Conservation (phyloP, 2,888 invertebrate genomes). For the Prenolepis imparis region DNA sequence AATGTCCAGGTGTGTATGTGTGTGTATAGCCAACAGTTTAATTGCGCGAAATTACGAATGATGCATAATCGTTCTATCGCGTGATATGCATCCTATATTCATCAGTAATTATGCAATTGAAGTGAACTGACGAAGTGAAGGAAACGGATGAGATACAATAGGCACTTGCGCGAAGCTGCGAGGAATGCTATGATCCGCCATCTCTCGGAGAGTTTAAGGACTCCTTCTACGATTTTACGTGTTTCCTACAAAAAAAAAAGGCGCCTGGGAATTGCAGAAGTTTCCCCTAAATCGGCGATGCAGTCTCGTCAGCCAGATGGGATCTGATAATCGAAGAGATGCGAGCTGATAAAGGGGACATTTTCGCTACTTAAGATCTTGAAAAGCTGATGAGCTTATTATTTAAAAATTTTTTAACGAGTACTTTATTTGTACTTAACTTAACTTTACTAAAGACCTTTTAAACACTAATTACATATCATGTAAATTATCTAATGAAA, state of each 20-base stretch:
- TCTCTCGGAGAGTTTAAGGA: slow-evolving; percentile 82
- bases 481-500: neutral
- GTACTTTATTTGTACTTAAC: neutral
- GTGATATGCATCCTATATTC: neutral
- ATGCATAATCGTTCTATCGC: neutral
- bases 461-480: neutral
- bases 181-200: slow-evolving; percentile 79
- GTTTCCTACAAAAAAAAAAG: slow-evolving; percentile 81
- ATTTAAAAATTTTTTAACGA: neutral
- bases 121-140: neutral
- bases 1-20: neutral
- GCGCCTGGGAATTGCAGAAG: slow-evolving; percentile 61
- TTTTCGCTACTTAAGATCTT: neutral
- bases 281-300: slow-evolving; percentile 50
- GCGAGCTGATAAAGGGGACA: neutral
- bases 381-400: neutral
- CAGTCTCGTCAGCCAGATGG: neutral
- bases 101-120: neutral
- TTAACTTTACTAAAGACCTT: neutral
- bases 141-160: neutral
- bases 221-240: slow-evolving; percentile 81
- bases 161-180: slow-evolving; percentile 32
- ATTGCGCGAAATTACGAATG: neutral
- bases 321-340: neutral
- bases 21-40: neutral